Base-by-base conservation (phyloP, 2,113 vertebrate genomes). In the Budorcas taxicolor region DNA sequence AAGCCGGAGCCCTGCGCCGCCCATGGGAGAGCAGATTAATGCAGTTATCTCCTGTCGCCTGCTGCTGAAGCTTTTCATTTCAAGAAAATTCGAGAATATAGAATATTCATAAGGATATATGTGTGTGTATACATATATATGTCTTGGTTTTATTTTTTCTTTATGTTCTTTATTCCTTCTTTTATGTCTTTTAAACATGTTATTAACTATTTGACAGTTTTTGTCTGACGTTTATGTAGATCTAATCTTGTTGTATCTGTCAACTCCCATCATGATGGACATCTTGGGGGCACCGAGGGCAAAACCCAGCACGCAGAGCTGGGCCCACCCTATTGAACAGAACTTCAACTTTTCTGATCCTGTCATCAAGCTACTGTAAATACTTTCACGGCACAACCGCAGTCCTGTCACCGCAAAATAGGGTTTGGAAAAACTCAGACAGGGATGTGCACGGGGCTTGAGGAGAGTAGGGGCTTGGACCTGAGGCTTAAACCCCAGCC, bases 131-230 rank as follows among this genome's bases (percentile, higher is more conserved):
- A 16, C 13, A n/a, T 14, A 16, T 16, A 55, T 14, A 29, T 3
- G 13, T 29, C 52, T 92, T 91, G 19, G 8, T 13, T 76, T 86
- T 47, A 47, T 52, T 71, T 31, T 52, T 45, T 19, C 53, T 40
- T 67, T 84, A 17, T 53, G 58, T 64, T 84, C 29, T 76, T 81
- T 80, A 36, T 90, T 95, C 31, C 40, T 93, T 74, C 12, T 91
- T 19, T 64, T 45, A 17, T 87, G 40, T 64, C 21, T 81, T 74
- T 95, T 97, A 53, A 93, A n/a, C 23, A 33, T 91, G 9, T 60
- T 95, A 12, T 50, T 76, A 23, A 50, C n/a, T 23, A 45, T 5
- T 52, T 40, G 21, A 45, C 67, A 14, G 33, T 29, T 83, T 87
- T 74, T 50, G 43, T 60, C 53, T 62, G 33, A 67, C 15, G 4